Evolutionary conservation across 1,140 invertebrate genomes (phyloP).

Genomic region (Diorhabda elongata): DNA sequence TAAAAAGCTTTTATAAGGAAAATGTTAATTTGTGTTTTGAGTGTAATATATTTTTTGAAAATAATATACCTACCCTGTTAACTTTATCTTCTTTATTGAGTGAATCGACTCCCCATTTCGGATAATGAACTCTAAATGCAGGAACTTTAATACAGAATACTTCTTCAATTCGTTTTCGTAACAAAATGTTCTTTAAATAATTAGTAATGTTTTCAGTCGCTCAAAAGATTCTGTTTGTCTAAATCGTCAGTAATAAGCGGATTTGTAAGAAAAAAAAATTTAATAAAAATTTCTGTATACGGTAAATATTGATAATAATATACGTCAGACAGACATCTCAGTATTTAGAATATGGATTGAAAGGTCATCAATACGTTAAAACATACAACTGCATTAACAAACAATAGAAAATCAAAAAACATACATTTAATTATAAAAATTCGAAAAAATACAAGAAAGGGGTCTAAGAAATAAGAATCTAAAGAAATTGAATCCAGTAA

Average conservation of each 20-base stretch:
- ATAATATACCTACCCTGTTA: background rate
- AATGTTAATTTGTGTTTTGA: conserved; percentile 2
- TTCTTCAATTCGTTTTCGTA: background rate
- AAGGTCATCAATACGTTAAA: too few relatives aligned
- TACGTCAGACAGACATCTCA: too few relatives aligned
- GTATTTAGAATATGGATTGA: too few relatives aligned
- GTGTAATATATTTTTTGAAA: conserved; percentile 1
- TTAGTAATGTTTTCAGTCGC: background rate
- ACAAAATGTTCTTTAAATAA: background rate
- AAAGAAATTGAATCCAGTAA: too few relatives aligned
- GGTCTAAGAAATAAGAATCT: too few relatives aligned
- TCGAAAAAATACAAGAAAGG: too few relatives aligned
- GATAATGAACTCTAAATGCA: conserved; percentile 1
- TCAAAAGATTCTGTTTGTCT: background rate
- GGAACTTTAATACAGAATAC: background rate
- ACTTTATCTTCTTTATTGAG: background rate
- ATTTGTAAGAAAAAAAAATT: too few relatives aligned
- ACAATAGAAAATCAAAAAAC: too few relatives aligned
- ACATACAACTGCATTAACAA: too few relatives aligned
- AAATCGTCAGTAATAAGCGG: background rate
- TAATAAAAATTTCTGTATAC: too few relatives aligned
- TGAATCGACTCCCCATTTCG: background rate
- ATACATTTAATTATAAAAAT: too few relatives aligned
- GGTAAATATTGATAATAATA: background rate
- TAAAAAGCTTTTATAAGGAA: background rate